Base-by-base conservation (phyloP, 2,113 vertebrate species). In the Daubentonia madagascariensis region DNA sequence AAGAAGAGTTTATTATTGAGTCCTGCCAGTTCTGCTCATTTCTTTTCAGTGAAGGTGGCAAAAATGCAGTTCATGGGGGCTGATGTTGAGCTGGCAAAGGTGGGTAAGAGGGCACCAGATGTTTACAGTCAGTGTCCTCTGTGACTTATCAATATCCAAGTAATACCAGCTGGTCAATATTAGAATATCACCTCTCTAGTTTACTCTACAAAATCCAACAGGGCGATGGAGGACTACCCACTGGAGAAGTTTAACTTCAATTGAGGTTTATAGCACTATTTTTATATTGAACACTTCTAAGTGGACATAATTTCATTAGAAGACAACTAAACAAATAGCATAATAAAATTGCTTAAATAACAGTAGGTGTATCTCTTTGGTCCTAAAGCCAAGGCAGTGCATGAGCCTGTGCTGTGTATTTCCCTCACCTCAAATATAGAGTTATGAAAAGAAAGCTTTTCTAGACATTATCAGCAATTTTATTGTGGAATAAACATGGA, bases 21-120 rank as follows among this genome's bases (percentile, higher is more conserved):
- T 1, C 3, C 0, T 6, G 23, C 6, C 50, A 35, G 16, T 3
- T 6, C 35, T 40, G 1, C 32, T 61, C 40, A 65, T 35, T 50
- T 4, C 3, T 84, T 65, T 89, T 68, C 57, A 45, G 18, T 45
- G n/a, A 75, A 75, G 30, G 18, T 17, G 9, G 73, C 5, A 63
- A 37, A 86, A 54, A 30, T 18, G 23, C 8, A 54, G 61, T 18
- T 78, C 52, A 61, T 16, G 14, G 20, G 20, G 14, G 32, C 23
- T 90, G 45, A 35, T 1, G 43, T 32, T 16, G 78, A 52, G 17
- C 16, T 61, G 20, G 57, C 35, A 9, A 6, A 14, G 32, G 16
- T 28, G 1, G 10, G 20, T 4, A 1, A 40, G 45, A 84, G 32
- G 8, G 2, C n/a, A 43, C 40, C 4, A 9, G 30, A 52, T n/a